Conservation (phyloP, 2,113 vertebrate species). For the Trichechus manatus region DNA sequence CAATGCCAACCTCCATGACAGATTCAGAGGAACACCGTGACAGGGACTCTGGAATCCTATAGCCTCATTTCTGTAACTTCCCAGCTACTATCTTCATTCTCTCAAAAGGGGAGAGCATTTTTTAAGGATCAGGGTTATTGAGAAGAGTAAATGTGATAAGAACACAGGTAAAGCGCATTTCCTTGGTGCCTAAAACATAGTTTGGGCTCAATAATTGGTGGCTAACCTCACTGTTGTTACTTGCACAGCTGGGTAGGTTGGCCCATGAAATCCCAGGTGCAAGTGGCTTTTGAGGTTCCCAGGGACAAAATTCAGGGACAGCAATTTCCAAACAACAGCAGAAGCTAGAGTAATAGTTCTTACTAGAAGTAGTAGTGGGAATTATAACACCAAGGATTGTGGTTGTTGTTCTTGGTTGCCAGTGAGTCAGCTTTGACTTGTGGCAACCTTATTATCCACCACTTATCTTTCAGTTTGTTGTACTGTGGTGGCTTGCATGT, state of each 20-base stretch:
- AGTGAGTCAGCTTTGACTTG: no score
- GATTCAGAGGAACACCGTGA: neutral
- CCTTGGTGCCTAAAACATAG: neutral
- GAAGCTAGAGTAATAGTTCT: neutral
- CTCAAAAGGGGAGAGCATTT: neutral
- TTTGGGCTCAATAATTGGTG: neutral
- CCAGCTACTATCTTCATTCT: neutral
- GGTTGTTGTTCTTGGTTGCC: neutral
- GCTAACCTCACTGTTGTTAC: neutral
- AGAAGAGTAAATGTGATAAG: neutral
- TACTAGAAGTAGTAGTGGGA: neutral
- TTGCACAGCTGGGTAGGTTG: neutral
- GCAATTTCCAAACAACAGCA: neutral
- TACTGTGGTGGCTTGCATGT: no score
- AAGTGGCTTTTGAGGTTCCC: neutral
- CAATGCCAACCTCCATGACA: neutral
- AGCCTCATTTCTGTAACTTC: neutral
- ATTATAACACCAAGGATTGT: no score
- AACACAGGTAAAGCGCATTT: rapidly evolving
- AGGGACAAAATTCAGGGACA: no score
- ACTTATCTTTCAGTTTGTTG: no score
- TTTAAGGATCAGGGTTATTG: neutral
- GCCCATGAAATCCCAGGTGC: neutral
- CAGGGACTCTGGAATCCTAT: no score
- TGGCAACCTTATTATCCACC: no score